A percentile compares a stretch with the other conserved stretches of the same genome.
Conservation (phyloP, 1,140 invertebrate species). For the Coboldia fuscipes region DNA sequence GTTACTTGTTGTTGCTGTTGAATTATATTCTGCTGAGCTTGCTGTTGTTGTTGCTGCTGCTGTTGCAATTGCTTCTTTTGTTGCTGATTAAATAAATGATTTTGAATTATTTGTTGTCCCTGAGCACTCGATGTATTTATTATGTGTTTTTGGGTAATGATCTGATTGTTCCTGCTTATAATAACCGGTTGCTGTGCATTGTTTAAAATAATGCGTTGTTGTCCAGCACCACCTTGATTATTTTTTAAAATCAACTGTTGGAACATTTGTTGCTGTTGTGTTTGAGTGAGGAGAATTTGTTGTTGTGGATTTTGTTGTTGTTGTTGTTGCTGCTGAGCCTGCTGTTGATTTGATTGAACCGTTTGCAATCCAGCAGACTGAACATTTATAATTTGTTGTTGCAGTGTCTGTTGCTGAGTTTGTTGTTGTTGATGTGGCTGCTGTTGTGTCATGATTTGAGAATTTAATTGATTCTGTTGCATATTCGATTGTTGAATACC, state of each 20-base stretch:
- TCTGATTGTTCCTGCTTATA: slow-evolving; percentile 10
- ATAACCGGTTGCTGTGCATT: slow-evolving; percentile 11
- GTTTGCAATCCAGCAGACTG: too few relatives aligned
- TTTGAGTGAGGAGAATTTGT: neutral
- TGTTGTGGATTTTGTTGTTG: neutral
- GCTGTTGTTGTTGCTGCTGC: slow-evolving; percentile 4
- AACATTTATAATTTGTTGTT: neutral
- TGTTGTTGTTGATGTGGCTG: slow-evolving; percentile 7
- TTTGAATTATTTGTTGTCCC: slow-evolving; percentile 19
- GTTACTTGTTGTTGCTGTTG: slow-evolving; percentile 2
- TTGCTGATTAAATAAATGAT: slow-evolving; percentile 15
- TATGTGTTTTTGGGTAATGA: slow-evolving; percentile 16
- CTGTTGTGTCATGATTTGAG: slow-evolving; percentile 9
- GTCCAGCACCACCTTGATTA: neutral
- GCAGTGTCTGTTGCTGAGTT: slow-evolving; percentile 6
- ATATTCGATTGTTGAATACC: too few relatives aligned
- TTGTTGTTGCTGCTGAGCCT: slow-evolving; percentile 1
- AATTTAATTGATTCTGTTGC: too few relatives aligned
- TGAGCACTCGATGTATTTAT: slow-evolving; percentile 19
- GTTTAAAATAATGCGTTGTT: slow-evolving; percentile 8
- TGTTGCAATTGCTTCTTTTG: slow-evolving; percentile 6
- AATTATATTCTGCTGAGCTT: slow-evolving; percentile 7
- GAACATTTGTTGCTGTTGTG: neutral
- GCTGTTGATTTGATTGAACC: slow-evolving; percentile 1
- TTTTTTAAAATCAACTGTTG: neutral